Conservation (phyloP, 2,113 vertebrate species). For the Ptilonorhynchus violaceus region DNA sequence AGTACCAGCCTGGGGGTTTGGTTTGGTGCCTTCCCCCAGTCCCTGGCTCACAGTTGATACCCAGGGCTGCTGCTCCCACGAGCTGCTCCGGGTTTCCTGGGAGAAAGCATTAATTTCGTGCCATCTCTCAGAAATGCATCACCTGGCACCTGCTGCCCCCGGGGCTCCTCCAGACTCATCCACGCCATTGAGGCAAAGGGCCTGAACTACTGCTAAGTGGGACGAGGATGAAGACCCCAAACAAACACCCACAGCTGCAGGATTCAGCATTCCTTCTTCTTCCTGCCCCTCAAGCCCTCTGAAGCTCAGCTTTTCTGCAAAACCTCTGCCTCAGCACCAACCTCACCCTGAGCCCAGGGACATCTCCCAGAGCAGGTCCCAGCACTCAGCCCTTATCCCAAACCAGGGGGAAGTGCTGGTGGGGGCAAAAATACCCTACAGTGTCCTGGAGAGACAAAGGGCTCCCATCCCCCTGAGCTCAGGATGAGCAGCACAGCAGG, state of each 20-base stretch:
- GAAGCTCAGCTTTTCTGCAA: background rate
- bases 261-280: background rate
- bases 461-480: background rate
- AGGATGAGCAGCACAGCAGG: background rate
- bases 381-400: background rate
- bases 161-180: too few relatives aligned
- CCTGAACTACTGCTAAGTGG: background rate
- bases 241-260: background rate
- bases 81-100: background rate
- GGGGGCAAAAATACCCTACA: background rate
- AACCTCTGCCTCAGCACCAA: background rate
- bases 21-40: background rate
- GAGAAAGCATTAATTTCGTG: accelerated
- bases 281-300: background rate
- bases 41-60: accelerated
- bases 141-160: background rate
- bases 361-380: background rate
- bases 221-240: background rate
- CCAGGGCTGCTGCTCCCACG: background rate
- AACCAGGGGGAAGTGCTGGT: too few relatives aligned
- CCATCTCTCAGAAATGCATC: background rate
- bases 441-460: background rate
- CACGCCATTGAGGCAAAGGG: accelerated
- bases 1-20: background rate
- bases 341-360: background rate